Conservation (phyloP, 2,888 invertebrate species). For the Lochmaea capreae region DNA sequence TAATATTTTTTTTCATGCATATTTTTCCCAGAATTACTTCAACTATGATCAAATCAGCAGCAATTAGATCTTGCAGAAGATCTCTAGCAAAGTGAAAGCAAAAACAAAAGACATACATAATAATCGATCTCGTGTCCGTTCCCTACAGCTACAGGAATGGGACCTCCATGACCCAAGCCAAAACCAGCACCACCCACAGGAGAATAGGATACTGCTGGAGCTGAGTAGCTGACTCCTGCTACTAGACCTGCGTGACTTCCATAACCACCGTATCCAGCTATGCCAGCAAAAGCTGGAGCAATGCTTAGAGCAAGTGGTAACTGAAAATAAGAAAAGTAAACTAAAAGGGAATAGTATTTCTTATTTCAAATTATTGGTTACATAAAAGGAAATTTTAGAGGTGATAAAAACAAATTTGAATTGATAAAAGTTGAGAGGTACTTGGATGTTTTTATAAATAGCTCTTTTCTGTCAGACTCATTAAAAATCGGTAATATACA, state of each 20-base stretch:
- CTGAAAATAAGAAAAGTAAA: slow-evolving; percentile 1
- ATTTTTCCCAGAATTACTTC: too few species aligned
- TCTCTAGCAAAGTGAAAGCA: too few species aligned
- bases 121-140: slow-evolving; percentile 51
- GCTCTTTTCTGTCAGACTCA: too few species aligned
- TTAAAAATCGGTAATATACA: too few species aligned
- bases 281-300: slow-evolving; percentile 25
- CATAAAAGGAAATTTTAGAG: too few species aligned
- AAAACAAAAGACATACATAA: slow-evolving; percentile 46
- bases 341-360: background rate
- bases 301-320: slow-evolving; percentile 2
- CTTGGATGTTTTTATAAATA: too few species aligned
- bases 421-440: too few species aligned
- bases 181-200: slow-evolving; percentile 6
- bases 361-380: too few species aligned
- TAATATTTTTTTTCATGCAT: too few species aligned
- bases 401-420: too few species aligned
- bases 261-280: slow-evolving; percentile 24
- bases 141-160: slow-evolving; percentile 45
- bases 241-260: background rate
- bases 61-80: too few species aligned
- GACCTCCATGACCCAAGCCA: slow-evolving; percentile 36
- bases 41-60: background rate
- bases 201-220: slow-evolving; percentile 34
- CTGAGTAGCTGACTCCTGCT: slow-evolving; percentile 31